These are phyloP conservation scores for Danio aesculapii DNA, from an alignment of 2,797 vertebrate species.

Conservation along the genomic window DNA sequence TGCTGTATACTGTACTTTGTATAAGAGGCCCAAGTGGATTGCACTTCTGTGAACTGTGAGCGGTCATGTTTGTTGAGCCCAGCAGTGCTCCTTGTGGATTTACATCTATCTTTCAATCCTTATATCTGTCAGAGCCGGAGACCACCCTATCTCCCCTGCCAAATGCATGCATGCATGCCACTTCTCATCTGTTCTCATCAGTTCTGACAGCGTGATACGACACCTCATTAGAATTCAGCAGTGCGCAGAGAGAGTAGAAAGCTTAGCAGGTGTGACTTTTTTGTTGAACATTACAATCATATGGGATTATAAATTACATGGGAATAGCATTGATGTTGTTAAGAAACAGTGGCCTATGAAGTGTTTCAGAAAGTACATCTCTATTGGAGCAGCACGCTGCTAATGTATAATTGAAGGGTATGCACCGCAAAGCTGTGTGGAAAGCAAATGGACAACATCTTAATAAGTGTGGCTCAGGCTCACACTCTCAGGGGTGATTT, in stretches of 20 bases:
- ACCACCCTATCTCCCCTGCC: conserved; percentile 35
- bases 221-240: conserved; percentile 61
- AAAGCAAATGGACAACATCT: conserved; percentile 24
- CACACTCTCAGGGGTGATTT: neutral
- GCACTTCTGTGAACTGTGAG: conserved; percentile 32
- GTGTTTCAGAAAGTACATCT: conserved; percentile 22
- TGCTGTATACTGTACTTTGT: conserved; percentile 48
- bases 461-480: conserved; percentile 42
- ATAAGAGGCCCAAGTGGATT: conserved; percentile 37
- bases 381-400: conserved; percentile 29
- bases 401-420: conserved; percentile 39
- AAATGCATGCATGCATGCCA: conserved; percentile 39
- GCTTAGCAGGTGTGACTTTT: conserved; percentile 44
- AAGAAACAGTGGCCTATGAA: conserved; percentile 20
- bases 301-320: conserved; percentile 45
- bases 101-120: conserved; percentile 32
- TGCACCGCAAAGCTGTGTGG: conserved; percentile 4
- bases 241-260: conserved; percentile 33
- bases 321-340: conserved; percentile 47
- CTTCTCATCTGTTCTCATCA: conserved; percentile 56
- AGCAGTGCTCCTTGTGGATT: conserved; percentile 20
- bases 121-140: conserved; percentile 31
- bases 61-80: conserved; percentile 19
- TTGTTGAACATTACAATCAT: conserved; percentile 59
- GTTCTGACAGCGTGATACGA: conserved; percentile 50